phyloP scores from a whole-genome alignment of 2,797 vertebrate species.

The Fistularia tabacaria region DNA sequence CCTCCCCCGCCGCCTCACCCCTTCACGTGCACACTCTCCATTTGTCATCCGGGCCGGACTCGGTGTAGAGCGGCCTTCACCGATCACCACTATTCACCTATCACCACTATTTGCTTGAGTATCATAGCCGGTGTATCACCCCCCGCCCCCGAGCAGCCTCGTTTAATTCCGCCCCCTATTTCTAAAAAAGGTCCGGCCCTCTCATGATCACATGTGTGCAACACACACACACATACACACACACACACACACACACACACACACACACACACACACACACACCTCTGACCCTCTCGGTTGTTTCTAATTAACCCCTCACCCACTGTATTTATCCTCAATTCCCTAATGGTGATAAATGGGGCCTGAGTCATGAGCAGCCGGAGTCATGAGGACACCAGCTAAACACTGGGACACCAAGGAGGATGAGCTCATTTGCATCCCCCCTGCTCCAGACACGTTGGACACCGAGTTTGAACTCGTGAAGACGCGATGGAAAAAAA shows the following conservation, averaged over 20 bases:
- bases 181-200: conserved; percentile 79
- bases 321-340: conserved; percentile 72
- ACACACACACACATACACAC: conserved; percentile 35
- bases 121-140: conserved; percentile 93
- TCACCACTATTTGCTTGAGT: conserved; percentile 89
- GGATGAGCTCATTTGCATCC: neutral
- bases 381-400: conserved; percentile 50
- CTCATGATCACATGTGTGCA: conserved; percentile 71
- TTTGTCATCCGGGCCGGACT: conserved; percentile 89
- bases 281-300: conserved; percentile 83
- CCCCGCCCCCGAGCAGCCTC: conserved; percentile 85
- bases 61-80: conserved; percentile 85
- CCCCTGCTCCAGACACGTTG: neutral
- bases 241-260: conserved; percentile 52
- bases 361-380: conserved; percentile 72
- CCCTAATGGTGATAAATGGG: conserved; percentile 80
- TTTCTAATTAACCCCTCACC: conserved; percentile 97
- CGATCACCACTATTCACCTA: conserved; percentile 94
- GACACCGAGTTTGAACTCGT: no score
- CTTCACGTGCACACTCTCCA: conserved; percentile 55
- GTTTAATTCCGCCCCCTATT: conserved; percentile 83
- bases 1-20: conserved; percentile 10
- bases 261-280: conserved; percentile 36
- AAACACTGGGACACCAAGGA: conserved; percentile 21
- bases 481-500: no score